Conservation (phyloP, 2,888 invertebrate species). For the Euzophera pinguis region DNA sequence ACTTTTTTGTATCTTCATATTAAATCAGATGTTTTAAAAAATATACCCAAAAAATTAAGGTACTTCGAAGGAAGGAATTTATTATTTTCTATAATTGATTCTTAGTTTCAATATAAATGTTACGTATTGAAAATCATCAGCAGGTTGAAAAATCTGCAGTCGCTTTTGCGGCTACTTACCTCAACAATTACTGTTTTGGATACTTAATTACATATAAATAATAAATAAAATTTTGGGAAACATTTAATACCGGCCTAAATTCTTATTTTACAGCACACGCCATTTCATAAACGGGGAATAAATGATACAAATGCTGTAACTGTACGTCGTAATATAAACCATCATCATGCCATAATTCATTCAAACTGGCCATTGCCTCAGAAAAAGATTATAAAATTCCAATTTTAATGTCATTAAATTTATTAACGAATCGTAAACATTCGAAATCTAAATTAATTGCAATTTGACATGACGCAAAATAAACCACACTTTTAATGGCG, state of each 20-base stretch:
- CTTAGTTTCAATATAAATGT: too few species aligned
- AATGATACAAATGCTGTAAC: neutral
- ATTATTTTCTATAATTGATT: too few species aligned
- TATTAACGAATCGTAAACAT: neutral
- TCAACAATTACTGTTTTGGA: too few species aligned
- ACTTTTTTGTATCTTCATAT: too few species aligned
- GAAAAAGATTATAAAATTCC: neutral
- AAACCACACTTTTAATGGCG: slow-evolving; percentile 3
- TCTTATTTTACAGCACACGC: too few species aligned
- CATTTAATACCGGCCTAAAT: neutral
- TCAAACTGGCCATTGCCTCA: neutral
- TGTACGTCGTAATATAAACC: neutral
- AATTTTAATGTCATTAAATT: neutral
- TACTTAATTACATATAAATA: too few species aligned
- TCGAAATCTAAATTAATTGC: slow-evolving; percentile 1
- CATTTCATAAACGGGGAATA: neutral
- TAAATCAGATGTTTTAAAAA: neutral
- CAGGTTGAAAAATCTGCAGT: too few species aligned
- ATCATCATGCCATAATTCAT: neutral
- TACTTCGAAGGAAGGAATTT: too few species aligned
- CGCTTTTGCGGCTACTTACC: too few species aligned
- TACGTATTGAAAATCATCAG: too few species aligned
- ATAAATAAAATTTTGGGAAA: neutral
- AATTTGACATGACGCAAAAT: slow-evolving; percentile 3
- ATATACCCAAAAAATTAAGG: too few species aligned